A percentile compares a stretch with the other conserved stretches of the same genome.
Evolutionary conservation across 2,113 vertebrate genomes (phyloP).

Genomic region (Copsychus sechellarum): DNA sequence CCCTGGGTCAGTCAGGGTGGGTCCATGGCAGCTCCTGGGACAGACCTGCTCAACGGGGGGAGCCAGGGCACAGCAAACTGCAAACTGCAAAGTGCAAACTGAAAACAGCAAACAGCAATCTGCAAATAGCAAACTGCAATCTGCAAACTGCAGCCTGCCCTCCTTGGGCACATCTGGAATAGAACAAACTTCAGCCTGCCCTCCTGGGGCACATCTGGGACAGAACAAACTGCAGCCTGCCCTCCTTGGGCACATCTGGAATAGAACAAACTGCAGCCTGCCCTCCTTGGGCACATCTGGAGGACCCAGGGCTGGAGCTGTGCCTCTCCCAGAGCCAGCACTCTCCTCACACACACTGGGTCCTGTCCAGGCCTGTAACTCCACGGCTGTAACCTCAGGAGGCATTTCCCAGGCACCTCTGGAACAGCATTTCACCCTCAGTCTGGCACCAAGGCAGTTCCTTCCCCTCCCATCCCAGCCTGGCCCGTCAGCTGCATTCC

Average conservation of each 20-base stretch:
- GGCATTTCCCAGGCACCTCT: background rate
- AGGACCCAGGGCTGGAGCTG: background rate
- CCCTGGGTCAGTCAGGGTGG: rapidly evolving
- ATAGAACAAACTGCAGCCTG: too few relatives aligned
- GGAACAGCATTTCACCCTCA: background rate
- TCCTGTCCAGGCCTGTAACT: background rate
- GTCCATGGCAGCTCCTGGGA: background rate
- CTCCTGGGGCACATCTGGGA: background rate
- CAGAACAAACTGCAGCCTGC: background rate
- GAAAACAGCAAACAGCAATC: too few relatives aligned
- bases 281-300: background rate
- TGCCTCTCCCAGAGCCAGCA: background rate
- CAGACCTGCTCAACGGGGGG: rapidly evolving
- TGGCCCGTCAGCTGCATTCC: background rate
- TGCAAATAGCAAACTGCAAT: too few relatives aligned
- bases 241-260: background rate
- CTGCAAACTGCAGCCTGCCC: background rate
- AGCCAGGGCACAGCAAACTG: background rate
- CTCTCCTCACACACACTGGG: rapidly evolving
- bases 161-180: background rate
- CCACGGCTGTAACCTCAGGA: rapidly evolving
- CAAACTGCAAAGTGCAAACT: too few relatives aligned
- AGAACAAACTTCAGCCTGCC: too few relatives aligned
- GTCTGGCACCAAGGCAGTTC: background rate
- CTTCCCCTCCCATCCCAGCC: background rate